Evolutionary conservation across 2,797 vertebrate species (phyloP), one percentile per base, ranked within the genome.

Genomic region (Podarcis siculus): DNA sequence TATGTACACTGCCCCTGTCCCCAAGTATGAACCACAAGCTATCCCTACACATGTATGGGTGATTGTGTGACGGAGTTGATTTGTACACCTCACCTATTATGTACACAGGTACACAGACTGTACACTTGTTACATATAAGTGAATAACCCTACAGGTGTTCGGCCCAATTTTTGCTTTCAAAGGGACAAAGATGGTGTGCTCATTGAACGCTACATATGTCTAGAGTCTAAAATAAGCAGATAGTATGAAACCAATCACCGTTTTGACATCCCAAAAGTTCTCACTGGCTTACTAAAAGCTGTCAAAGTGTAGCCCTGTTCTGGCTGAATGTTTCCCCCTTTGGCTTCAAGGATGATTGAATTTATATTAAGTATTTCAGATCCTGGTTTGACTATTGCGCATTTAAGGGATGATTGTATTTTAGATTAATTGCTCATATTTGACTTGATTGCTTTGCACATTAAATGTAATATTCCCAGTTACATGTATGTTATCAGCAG

Each of bases 361-460:
- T 75, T 58, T 84, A 39, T 75, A 84, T 61, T 84, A 75, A 84
- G 42, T 61, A 45, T 32, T 84, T 10, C 83, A 8, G 9, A 39
- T 9, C 35, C 71, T 75, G 71, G 37, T 80, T 37, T 61, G 78
- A 30, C 78, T 72, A 12, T 58, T 79, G 58, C 35, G 5, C n/a
- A 82, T 82, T 82, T 82, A 66, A 8, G 9, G 61, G n/a, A 67
- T 71, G 61, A 69, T n/a, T 88, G 25, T 77, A 71, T 37, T 79
- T 39, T 25, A 83, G 81, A 83, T 39, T 88, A 78, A 71, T 88
- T 81, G 64, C 32, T 55, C 69, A 15, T 64, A 25, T 78, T 82
- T n/a, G 23, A 49, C n/a, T 64, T 30, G n/a, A 67, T 67, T 69
- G 80, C 27, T 71, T 78, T 61, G 19, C 49, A 73, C 42, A 27